Base-by-base conservation (phyloP, 1,140 invertebrate species). In the Sinella curviseta region DNA sequence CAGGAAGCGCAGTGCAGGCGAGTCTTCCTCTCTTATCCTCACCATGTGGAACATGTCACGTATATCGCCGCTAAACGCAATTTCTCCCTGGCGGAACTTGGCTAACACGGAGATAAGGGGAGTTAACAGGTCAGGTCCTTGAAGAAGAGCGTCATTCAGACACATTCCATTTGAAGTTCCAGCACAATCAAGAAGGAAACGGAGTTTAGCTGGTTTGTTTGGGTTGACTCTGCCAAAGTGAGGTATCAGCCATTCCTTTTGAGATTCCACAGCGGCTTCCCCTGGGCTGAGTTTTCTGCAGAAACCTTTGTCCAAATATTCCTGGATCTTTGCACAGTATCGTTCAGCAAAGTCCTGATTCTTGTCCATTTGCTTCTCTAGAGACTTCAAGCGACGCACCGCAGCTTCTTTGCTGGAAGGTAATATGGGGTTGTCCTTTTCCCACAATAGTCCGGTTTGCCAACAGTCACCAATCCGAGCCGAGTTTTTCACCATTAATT, bases 1-100 rank as follows among this genome's bases (percentile, higher is more conserved):
- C 8, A 85, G 35, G 34, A 85, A 84, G 1, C 83, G 34, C n/a
- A 82, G 78, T 0, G 77, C 24, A 1, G 54, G 26, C 36, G 57
- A 73, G 57, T 85, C 84, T 30, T 80, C 76, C 17, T 34, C 0
- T 17, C 36, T 35, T 1, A 84, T 70, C 1, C 0, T 3, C 12
- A 70, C 65, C 65, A 31, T 30, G 65, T 75, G 74, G 34, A 75
- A 75, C 74, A 75, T 75, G 14, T 75, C 74, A 1, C 24, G 35
- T 4, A 75, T 75, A 34, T 75, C 74, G 2, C 35, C 74, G 12
- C 20, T 75, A 14, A 75, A 35, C 2, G 35, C 74, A 4, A 75
- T 30, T 26, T 54, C 24, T 3, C 74, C 2, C 28, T 75, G 4
- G 4, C 74, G 33, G 34, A 75, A 75, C 28, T 48, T 75, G 12